Percentiles rank a stretch among this genome's conserved stretches.
Conservation (phyloP, 2,113 vertebrate species). For the Aix galericulata region DNA sequence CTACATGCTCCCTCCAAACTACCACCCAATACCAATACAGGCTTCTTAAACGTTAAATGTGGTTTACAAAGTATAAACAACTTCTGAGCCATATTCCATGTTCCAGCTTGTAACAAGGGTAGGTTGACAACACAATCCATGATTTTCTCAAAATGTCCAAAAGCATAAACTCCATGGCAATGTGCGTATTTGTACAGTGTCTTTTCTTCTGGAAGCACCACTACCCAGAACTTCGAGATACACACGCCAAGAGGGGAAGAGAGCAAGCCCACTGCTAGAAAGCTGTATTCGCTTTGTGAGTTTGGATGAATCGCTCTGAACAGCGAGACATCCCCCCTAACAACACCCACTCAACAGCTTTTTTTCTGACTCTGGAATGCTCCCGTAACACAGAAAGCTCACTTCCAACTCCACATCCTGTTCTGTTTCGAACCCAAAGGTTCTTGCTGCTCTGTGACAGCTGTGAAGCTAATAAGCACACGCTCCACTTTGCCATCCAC, state of each 20-base stretch:
- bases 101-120: neutral
- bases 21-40: neutral
- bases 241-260: neutral
- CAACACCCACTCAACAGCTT: neutral
- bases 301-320: too few relatives aligned
- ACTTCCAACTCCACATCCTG: neutral
- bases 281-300: neutral
- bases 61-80: accelerated
- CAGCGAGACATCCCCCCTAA: neutral
- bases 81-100: neutral
- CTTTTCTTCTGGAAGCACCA: neutral
- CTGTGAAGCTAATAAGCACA: neutral
- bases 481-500: neutral
- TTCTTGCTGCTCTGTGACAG: neutral
- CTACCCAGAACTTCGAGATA: neutral
- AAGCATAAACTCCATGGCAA: neutral
- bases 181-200: too few relatives aligned
- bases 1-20: accelerated
- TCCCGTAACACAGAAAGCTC: neutral
- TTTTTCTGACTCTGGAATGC: neutral
- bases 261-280: neutral
- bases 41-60: neutral
- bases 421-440: neutral
- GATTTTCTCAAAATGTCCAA: neutral
- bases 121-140: neutral